Evolutionary conservation across 2,797 vertebrate species (phyloP).

Genomic region (Limosa lapponica): DNA sequence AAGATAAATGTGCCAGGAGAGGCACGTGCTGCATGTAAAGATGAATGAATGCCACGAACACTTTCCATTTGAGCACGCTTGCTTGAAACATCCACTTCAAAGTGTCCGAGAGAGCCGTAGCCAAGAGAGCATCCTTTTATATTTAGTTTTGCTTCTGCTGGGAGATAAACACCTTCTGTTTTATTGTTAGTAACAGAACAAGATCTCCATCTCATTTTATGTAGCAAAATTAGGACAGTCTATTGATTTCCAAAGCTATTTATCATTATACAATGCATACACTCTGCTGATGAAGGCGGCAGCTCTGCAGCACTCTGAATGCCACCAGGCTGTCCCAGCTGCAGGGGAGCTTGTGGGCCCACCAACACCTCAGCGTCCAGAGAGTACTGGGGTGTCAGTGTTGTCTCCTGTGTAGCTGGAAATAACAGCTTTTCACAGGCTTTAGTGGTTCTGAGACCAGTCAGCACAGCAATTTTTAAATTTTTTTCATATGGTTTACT

Average conservation of each 20-base stretch:
- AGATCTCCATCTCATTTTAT: background rate
- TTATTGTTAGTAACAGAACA: background rate
- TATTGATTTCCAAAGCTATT: background rate
- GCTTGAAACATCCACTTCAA: slow-evolving; percentile 6
- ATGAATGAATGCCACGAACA: background rate
- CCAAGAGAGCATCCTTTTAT: background rate
- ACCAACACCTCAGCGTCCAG: background rate
- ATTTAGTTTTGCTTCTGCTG: slow-evolving; percentile 11
- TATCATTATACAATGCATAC: accelerated
- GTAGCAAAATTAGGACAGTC: background rate
- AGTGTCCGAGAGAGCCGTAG: background rate
- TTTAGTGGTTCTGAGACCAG: background rate
- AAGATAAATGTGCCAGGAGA: background rate
- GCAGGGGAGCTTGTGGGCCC: background rate
- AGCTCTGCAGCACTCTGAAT: background rate
- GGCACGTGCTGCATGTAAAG: background rate
- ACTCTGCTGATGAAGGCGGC: accelerated
- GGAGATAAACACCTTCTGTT: background rate
- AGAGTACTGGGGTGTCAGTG: accelerated
- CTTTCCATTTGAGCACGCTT: background rate
- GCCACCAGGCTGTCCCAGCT: background rate
- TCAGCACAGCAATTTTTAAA: background rate
- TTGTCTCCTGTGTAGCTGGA: background rate
- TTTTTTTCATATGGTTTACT: background rate
- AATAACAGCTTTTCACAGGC: background rate